Evolutionary conservation across 2,797 vertebrate species (phyloP).

Genomic region (Zonotrichia albicollis): DNA sequence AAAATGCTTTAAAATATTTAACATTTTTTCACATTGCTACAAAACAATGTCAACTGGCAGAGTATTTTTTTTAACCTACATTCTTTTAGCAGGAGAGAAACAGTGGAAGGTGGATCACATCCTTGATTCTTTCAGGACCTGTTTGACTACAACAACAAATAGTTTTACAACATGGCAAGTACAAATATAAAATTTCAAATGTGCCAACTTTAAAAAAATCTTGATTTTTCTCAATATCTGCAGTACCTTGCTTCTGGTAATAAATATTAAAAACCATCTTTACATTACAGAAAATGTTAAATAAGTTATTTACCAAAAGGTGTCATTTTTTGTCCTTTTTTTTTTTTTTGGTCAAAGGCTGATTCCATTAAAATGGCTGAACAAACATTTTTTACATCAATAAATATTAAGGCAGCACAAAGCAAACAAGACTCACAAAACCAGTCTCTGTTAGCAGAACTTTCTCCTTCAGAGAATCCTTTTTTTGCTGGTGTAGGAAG

Average conservation of each 20-base stretch:
- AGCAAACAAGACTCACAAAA: background rate
- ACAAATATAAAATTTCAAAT: slow-evolving; percentile 32
- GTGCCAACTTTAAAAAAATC: slow-evolving; percentile 4
- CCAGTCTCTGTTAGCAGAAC: slow-evolving; percentile 37
- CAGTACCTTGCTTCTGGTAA: slow-evolving; percentile 43
- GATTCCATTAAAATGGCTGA: background rate
- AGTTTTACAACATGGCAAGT: background rate
- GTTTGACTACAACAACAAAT: background rate
- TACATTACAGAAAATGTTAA: slow-evolving; percentile 49
- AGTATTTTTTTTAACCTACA: background rate
- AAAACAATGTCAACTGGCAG: background rate
- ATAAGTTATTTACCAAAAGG: slow-evolving; percentile 57
- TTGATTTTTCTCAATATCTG: background rate
- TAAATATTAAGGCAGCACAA: slow-evolving; percentile 48
- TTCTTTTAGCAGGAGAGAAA: background rate
- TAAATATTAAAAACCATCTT: slow-evolving; percentile 53
- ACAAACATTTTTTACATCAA: slow-evolving; percentile 15
- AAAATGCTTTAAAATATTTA: slow-evolving; percentile 33
- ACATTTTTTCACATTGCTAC: background rate
- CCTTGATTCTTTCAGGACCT: background rate
- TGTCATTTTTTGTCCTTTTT: background rate
- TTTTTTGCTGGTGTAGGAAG: slow-evolving; percentile 63
- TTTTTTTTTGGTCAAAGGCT: background rate
- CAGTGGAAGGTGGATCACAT: background rate
- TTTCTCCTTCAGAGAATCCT: slow-evolving; percentile 67